Evolutionary conservation across 1,140 invertebrate genomes (phyloP), one percentile per base, ranked within the genome.

Genomic region (Cydia strobilella): DNA sequence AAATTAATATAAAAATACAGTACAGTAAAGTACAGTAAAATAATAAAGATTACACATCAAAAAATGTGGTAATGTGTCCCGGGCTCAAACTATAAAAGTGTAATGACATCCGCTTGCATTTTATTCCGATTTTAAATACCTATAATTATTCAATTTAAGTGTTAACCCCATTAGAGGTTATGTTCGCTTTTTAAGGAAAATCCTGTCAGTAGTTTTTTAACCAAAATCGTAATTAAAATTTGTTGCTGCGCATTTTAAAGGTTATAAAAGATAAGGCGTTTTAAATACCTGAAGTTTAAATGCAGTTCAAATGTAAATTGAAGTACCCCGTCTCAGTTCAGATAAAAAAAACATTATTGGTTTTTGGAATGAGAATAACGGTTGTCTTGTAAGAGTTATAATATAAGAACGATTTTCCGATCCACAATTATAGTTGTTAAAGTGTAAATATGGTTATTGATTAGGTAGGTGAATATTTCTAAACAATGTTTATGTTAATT

Each of bases 51-150:
- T n/a, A n/a, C n/a, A 51, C 48, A 13, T 15, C 13, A 45, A 54
- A n/a, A 51, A 3, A 54, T 18, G 15, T 54, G 15, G 12, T 18
- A 54, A 6, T 18, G 10, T 23, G 54, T 12, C 7, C 18, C 63
- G 15, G 12, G 63, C 3, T n/a, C 10, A 31, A 65, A 31, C 63
- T 35, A 65, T 65, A 65, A 65, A 65, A 65, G 4, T 65, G 63
- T 65, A 31, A 65, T 35, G 23, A 18, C 63, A 65, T 65, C 27
- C 63, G 63, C 15, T 65, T 27, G 63, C 12, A 35, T 65, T 65
- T 65, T 1, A 31, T 65, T 31, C 23, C 27, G 12, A 31, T 27
- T 65, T 27, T 65, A 31, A 65, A 31, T 20, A 65, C n/a, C n/a
- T n/a, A n/a, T n/a, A n/a, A n/a, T n/a, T 15, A 65, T 15, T 65